phyloP scores from a whole-genome alignment of 2,797 vertebrate genomes.

The Ambastaia sidthimunki region DNA sequence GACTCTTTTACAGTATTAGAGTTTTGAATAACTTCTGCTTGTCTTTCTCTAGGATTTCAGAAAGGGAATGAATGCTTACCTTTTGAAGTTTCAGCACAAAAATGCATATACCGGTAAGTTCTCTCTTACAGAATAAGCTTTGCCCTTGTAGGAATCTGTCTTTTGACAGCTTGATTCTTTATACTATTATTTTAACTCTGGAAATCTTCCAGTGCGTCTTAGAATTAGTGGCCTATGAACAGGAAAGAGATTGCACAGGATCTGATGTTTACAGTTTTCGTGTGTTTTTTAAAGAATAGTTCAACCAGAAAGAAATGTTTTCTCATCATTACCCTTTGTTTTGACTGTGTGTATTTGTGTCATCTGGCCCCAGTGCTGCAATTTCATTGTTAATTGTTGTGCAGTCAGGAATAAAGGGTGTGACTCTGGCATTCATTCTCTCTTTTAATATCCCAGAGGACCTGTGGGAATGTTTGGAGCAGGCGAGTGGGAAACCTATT shows the following conservation, averaged over 20 bases:
- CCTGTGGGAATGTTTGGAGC: constrained; percentile 95
- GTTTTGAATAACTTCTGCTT: constrained; percentile 1
- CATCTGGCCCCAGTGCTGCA: background rate
- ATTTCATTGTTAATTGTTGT: constrained; percentile 37
- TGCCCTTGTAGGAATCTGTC: background rate
- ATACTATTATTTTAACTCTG: background rate
- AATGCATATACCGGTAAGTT: constrained; percentile 94
- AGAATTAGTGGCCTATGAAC: background rate
- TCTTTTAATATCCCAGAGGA: constrained; percentile 82
- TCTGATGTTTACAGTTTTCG: constrained; percentile 3
- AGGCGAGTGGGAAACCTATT: constrained; percentile 94
- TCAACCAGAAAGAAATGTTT: background rate
- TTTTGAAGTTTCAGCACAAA: constrained; percentile 96
- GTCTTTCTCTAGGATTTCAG: constrained; percentile 87
- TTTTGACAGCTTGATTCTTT: background rate
- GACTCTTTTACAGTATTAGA: background rate
- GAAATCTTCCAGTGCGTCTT: background rate
- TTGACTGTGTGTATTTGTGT: background rate
- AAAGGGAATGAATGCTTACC: constrained; percentile 97
- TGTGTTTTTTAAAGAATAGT: background rate
- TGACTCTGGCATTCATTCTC: background rate
- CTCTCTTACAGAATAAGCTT: background rate
- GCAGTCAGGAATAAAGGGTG: constrained; percentile 4
- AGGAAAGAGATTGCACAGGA: background rate
- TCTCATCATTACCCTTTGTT: background rate